phyloP scores from a whole-genome alignment of 2,888 invertebrate species.

The Sarcophaga rosellei region DNA sequence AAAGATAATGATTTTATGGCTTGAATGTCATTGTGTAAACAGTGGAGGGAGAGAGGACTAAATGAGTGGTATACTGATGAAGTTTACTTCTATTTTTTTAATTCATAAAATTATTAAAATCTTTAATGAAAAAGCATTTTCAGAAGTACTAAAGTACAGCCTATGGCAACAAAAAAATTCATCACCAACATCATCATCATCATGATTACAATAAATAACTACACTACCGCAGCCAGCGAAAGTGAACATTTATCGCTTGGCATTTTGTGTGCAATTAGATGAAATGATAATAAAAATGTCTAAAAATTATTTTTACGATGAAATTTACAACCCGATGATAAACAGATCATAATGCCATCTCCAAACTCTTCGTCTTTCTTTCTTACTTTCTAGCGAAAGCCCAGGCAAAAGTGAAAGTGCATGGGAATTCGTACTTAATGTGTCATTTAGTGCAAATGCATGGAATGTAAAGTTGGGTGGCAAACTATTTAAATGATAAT shows the following conservation, averaged over 20 bases:
- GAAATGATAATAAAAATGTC: constrained; percentile 52
- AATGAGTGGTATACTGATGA: too few relatives aligned
- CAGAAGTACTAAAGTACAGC: too few relatives aligned
- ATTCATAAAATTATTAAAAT: background rate
- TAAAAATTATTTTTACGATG: constrained; percentile 39
- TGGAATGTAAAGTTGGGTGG: constrained; percentile 9
- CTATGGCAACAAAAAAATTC: background rate
- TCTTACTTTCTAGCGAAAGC: background rate
- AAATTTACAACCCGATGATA: constrained; percentile 40
- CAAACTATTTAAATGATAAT: constrained; percentile 30
- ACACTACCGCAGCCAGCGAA: constrained; percentile 17
- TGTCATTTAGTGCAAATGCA: constrained; percentile 1
- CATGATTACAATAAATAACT: background rate
- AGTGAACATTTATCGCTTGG: constrained; percentile 29
- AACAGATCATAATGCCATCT: constrained; percentile 47
- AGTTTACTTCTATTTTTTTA: too few relatives aligned
- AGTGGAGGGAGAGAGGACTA: background rate
- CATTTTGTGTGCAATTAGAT: constrained; percentile 12
- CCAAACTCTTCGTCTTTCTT: background rate
- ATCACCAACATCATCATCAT: background rate
- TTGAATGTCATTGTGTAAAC: background rate
- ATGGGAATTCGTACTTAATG: background rate
- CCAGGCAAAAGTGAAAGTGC: constrained; percentile 46
- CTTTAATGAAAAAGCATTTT: too few relatives aligned
- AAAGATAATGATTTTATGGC: constrained; percentile 22